Evolutionary conservation across 1,140 invertebrate species (phyloP), one percentile per base, ranked within the genome.

Genomic region (Catajapyx aquilonaris): DNA sequence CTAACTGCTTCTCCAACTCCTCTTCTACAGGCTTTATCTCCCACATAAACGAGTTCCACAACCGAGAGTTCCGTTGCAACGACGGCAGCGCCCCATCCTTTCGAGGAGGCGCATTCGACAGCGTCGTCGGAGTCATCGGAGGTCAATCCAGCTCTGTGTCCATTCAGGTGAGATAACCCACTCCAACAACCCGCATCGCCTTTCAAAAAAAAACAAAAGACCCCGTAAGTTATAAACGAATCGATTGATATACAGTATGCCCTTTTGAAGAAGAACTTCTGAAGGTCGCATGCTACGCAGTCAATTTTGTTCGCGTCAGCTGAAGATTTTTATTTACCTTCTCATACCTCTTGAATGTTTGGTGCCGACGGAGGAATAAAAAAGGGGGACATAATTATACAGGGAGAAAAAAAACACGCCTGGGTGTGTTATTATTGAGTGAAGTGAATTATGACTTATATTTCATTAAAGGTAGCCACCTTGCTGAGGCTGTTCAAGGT

Each of bases 121-220:
- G 56, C 36, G 58, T 69, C 9, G 54, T 66, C 10, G 64, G 65
- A 1, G 55, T 70, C 2, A 56, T 70, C 15, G 67, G 65, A 0
- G 65, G 57, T 0, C 66, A 67, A 37, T 60, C 61, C 3, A 66
- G 63, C 20, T 61, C 64, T 2, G 64, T 69, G 3, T 66, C 66
- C 5, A 57, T 70, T 21, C 65, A 68, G 55, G 62, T 64, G 41
- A 45, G 44, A 28, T 5, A 18, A 5, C 9, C 7, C 11, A 5
- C 20, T n/a, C 28, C 7, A 7, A 7, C 20, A 36, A 36, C n/a
- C 15, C 32, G 18, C 9, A 10, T n/a, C 25, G 25, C n/a, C 25
- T 28, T 10, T 28, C 18, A 17, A 33, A 17, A 15, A 7, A 33
- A 7, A 15, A 13, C 9, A 17, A 33, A 17, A 5, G n/a, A 28